Percentiles rank a stretch among this genome's conserved stretches.
Evolutionary conservation across 2,113 vertebrate genomes (phyloP).

Genomic region (Microtus richardsoni): DNA sequence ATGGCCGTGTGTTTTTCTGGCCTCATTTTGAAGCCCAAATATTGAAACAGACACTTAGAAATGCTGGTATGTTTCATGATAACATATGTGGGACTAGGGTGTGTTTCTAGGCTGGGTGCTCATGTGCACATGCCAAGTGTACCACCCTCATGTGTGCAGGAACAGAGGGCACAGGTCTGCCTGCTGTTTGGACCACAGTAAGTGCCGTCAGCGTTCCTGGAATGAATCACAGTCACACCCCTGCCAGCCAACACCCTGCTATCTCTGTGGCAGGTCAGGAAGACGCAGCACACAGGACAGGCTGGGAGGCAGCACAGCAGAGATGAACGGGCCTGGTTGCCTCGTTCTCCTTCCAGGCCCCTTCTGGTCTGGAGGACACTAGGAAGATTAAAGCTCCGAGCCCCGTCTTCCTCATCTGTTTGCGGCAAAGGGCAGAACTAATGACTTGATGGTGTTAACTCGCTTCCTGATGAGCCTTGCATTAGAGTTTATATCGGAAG

Average conservation of each 20-base stretch:
- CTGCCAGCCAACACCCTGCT: not conserved
- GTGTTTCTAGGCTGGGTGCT: not conserved
- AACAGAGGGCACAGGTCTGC: not conserved
- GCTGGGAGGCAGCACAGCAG: not conserved
- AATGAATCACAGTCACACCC: not conserved
- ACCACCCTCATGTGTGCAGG: not conserved
- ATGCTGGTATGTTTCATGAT: not conserved
- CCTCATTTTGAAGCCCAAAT: not conserved
- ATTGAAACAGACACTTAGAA: not conserved
- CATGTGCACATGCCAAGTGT: not conserved
- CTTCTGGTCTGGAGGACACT: not conserved
- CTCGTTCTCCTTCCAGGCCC: not conserved
- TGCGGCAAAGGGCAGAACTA: not conserved
- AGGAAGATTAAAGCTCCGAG: not conserved
- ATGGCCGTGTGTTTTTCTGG: not conserved
- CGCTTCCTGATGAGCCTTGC: not conserved
- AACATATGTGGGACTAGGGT: too few relatives aligned
- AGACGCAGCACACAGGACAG: not conserved
- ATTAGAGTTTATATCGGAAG: not conserved
- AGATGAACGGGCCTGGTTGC: not conserved
- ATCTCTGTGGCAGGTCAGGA: not conserved
- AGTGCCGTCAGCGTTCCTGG: not conserved
- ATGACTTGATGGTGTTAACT: not conserved
- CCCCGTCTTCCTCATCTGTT: not conserved
- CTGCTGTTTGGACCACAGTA: not conserved